Conservation (phyloP, 2,888 invertebrate species). For the Leptinotarsa rubiginosa region DNA sequence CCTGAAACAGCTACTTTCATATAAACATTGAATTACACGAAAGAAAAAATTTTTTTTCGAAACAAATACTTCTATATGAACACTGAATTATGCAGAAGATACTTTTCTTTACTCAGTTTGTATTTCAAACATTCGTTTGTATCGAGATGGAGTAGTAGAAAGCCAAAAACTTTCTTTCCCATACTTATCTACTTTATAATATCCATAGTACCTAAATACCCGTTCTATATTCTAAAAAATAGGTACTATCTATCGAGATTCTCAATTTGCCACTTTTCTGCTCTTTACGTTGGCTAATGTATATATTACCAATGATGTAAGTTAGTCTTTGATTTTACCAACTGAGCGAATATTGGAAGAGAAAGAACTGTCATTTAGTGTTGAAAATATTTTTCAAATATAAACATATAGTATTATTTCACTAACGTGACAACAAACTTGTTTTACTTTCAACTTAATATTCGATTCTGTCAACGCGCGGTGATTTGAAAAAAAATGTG, state of each 20-base stretch:
- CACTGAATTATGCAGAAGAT: too few species aligned
- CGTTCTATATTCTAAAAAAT: not conserved
- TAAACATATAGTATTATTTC: not conserved
- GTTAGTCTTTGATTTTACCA: not conserved
- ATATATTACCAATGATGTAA: not conserved
- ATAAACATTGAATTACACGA: too few species aligned
- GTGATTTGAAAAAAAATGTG: not conserved
- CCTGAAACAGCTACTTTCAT: too few species aligned
- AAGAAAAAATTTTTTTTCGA: too few species aligned
- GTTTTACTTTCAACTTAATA: not conserved
- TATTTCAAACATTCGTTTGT: too few species aligned
- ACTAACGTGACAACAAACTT: slow-evolving; percentile 15
- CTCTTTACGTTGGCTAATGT: not conserved
- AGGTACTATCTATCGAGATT: slow-evolving; percentile 72
- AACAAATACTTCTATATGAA: too few species aligned
- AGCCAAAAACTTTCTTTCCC: too few species aligned
- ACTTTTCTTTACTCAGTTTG: too few species aligned
- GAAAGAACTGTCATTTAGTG: slow-evolving; percentile 11
- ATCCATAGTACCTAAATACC: too few species aligned
- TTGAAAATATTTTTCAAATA: not conserved
- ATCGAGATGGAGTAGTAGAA: too few species aligned
- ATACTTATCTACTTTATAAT: too few species aligned
- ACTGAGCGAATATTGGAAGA: not conserved
- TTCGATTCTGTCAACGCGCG: not conserved
- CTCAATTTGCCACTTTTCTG: slow-evolving; percentile 82